phyloP scores from a whole-genome alignment of 1,140 invertebrate genomes.

The Danaus plexippus region DNA sequence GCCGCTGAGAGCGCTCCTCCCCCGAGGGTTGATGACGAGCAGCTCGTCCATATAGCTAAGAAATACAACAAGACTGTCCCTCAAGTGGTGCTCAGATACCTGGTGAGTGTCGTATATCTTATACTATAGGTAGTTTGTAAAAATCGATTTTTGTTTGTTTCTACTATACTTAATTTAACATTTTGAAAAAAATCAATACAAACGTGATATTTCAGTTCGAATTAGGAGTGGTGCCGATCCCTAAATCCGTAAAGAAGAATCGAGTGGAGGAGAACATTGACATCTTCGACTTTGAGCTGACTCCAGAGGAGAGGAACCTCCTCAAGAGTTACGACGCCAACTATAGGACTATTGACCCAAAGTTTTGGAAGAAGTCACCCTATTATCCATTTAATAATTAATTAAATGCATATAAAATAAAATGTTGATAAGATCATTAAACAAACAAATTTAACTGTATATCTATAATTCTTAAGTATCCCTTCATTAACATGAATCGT shows the following conservation, averaged over 20 bases:
- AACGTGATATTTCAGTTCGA: conserved; percentile 41
- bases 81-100: conserved; percentile 48
- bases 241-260: conserved; percentile 43
- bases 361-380: conserved; percentile 7
- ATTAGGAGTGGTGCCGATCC: conserved; percentile 39
- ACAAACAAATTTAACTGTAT: too few species aligned
- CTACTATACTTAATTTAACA: not conserved
- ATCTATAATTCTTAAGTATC: too few species aligned
- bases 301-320: conserved; percentile 42
- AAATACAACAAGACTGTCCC: conserved; percentile 50
- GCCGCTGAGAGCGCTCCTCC: conserved; percentile 37
- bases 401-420: too few species aligned
- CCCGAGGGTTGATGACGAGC: conserved; percentile 34
- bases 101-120: conserved; percentile 28
- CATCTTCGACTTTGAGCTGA: conserved; percentile 44
- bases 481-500: too few species aligned
- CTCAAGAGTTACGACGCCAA: conserved; percentile 74
- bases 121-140: not conserved
- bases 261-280: conserved; percentile 48
- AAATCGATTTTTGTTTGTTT: not conserved
- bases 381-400: conserved; percentile 21
- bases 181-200: not conserved
- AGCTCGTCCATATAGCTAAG: conserved; percentile 22
- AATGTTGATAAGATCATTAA: too few species aligned
- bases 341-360: conserved; percentile 43